Evolutionary conservation across 2,113 vertebrate genomes (phyloP).

Genomic region (Etheostoma spectabile): DNA sequence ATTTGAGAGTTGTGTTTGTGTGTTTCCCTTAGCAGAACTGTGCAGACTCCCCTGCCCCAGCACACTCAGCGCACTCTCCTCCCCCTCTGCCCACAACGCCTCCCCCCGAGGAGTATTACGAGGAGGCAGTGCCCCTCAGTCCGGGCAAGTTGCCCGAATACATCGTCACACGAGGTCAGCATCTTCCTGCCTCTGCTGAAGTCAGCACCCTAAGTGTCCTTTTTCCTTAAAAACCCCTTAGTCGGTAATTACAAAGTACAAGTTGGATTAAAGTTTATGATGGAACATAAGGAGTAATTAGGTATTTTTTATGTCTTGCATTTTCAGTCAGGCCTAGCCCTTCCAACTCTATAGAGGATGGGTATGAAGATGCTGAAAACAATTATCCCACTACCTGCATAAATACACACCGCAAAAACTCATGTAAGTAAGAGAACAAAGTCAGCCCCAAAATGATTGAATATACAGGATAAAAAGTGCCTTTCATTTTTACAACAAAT

Average conservation of each 20-base stretch:
- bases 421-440: conserved; percentile 85
- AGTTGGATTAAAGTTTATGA: conserved; percentile 13
- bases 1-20: conserved; percentile 54
- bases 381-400: conserved; percentile 91
- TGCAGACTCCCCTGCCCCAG: conserved; percentile 41
- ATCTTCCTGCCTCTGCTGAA: conserved; percentile 32
- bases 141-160: conserved; percentile 93
- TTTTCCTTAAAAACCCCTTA: conserved; percentile 11
- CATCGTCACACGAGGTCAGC: conserved; percentile 94
- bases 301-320: background rate
- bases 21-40: conserved; percentile 46
- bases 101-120: conserved; percentile 96
- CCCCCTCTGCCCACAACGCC: conserved; percentile 94
- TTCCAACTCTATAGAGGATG: conserved; percentile 92
- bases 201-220: conserved; percentile 17
- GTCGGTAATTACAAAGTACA: conserved; percentile 32
- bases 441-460: background rate
- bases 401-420: conserved; percentile 91
- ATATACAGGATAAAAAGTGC: accelerated
- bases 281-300: conserved; percentile 19
- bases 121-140: conserved; percentile 95
- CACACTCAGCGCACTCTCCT: conserved; percentile 81
- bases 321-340: conserved; percentile 91
- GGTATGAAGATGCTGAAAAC: conserved; percentile 95
- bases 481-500: background rate